These are phyloP conservation scores for Anoplolepis gracilipes DNA, from an alignment of 1,140 invertebrate genomes.

Conservation along the genomic window DNA sequence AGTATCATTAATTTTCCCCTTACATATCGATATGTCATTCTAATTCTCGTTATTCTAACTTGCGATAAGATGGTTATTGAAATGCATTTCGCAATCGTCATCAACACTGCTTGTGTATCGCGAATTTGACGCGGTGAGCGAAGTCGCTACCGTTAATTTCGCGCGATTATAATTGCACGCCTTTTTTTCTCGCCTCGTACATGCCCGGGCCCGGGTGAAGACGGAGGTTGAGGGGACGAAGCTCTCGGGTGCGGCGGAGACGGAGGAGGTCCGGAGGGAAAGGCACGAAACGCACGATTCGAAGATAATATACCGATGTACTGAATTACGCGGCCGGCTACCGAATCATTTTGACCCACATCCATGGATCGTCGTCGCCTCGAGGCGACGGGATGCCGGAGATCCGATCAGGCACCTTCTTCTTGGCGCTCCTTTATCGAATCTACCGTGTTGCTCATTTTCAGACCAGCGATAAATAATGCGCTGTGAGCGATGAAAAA, in stretches of 20 bases:
- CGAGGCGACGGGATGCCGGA: constrained; percentile 66
- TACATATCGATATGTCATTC: not conserved
- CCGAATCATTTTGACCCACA: constrained; percentile 83
- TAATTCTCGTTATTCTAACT: constrained; percentile 18
- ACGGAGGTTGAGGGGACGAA: constrained; percentile 28
- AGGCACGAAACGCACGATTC: constrained; percentile 76
- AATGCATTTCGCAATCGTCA: not conserved
- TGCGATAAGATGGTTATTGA: not conserved
- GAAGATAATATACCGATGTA: constrained; percentile 77
- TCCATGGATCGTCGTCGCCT: constrained; percentile 66
- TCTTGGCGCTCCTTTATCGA: constrained; percentile 14
- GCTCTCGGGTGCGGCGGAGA: not conserved
- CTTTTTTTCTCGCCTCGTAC: constrained; percentile 45
- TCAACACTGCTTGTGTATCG: not conserved
- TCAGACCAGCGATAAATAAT: constrained; percentile 39
- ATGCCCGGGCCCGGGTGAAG: constrained; percentile 7
- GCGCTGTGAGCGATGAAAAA: not conserved
- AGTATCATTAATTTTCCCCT: not conserved
- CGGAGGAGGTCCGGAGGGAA: constrained; percentile 66
- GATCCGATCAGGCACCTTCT: constrained; percentile 53
- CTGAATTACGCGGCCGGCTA: constrained; percentile 79
- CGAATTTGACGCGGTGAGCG: not conserved
- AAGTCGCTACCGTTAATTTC: constrained; percentile 58
- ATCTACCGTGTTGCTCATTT: not conserved
- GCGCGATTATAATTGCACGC: constrained; percentile 59